These are phyloP conservation scores for Serinus canaria DNA, from an alignment of 2,113 vertebrate genomes.

Conservation along the genomic window DNA sequence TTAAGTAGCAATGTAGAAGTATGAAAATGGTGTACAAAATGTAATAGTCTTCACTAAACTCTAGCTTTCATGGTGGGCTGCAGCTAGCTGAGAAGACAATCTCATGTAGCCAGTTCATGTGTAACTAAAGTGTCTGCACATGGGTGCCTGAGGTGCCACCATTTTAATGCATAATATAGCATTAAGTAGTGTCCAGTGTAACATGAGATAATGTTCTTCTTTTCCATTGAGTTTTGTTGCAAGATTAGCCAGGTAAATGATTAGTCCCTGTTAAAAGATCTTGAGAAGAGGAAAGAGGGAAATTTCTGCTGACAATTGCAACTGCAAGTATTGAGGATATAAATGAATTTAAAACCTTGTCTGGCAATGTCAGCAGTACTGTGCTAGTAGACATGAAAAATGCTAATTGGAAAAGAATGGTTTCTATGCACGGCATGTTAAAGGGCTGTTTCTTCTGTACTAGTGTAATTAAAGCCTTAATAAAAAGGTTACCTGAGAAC, in stretches of 20 bases:
- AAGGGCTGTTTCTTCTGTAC: not conserved
- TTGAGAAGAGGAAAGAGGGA: not conserved
- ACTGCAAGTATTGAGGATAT: not conserved
- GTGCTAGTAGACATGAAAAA: not conserved
- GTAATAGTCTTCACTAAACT: not conserved
- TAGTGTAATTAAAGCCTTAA: not conserved
- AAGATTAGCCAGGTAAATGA: not conserved
- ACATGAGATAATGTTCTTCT: not conserved
- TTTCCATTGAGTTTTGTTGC: not conserved
- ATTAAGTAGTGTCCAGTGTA: not conserved
- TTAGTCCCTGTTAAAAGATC: not conserved
- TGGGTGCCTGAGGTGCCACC: not conserved
- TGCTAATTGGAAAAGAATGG: not conserved
- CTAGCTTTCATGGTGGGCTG: not conserved
- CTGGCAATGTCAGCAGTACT: not conserved
- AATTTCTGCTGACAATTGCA: not conserved
- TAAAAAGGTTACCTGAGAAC: not conserved
- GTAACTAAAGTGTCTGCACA: not conserved
- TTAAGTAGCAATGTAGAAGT: not conserved
- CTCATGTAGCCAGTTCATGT: not conserved
- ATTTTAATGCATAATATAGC: not conserved
- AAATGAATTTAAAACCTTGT: not conserved
- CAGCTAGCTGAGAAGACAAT: not conserved
- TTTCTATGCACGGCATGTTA: not conserved
- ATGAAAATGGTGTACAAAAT: not conserved